phyloP scores from a whole-genome alignment of 2,797 vertebrate genomes.

The Cossypha niveicapilla region DNA sequence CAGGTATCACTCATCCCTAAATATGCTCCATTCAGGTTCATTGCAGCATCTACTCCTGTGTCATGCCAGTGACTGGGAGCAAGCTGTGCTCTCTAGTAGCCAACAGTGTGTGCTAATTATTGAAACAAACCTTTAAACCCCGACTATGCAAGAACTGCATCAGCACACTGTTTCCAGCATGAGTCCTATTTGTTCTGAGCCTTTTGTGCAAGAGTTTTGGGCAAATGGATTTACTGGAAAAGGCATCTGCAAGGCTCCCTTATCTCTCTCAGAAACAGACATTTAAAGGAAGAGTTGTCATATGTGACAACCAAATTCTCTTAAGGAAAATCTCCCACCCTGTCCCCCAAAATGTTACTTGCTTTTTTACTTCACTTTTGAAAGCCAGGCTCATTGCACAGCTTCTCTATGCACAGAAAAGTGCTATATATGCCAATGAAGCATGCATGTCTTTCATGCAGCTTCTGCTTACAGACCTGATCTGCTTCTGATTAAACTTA shows the following conservation, averaged over 20 bases:
- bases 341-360: background rate
- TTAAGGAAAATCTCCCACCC: background rate
- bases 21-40: background rate
- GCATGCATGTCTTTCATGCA: accelerated
- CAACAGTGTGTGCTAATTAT: background rate
- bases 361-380: background rate
- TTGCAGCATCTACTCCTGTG: background rate
- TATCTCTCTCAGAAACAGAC: background rate
- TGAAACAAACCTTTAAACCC: background rate
- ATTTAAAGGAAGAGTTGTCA: background rate
- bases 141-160: background rate
- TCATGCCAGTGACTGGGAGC: background rate
- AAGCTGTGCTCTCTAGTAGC: background rate
- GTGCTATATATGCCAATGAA: background rate
- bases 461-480: background rate
- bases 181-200: background rate
- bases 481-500: background rate
- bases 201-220: background rate
- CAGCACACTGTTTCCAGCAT: background rate
- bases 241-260: background rate
- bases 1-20: background rate
- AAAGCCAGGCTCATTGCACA: background rate
- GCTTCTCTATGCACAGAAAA: background rate
- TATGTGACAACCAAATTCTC: background rate
- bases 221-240: background rate